Base-by-base conservation (phyloP, 1,140 invertebrate species). In the Drosophila pseudoananassae region DNA sequence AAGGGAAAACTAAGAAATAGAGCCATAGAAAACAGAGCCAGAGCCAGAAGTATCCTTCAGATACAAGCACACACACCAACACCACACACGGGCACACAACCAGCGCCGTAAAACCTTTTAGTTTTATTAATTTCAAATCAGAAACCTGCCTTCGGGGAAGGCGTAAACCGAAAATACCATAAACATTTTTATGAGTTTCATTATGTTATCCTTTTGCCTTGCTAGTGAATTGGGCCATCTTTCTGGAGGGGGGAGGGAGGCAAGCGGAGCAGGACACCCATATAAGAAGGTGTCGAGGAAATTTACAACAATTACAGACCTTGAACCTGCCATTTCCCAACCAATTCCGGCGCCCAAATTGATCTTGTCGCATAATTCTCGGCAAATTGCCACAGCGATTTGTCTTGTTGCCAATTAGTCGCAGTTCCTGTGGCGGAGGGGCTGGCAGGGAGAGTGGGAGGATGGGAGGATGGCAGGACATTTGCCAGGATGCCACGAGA, bases 41-140 rank as follows among this genome's bases (percentile, higher is more conserved):
- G 25, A 27, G 1, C 25, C 63, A 49, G 50, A 51, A 33, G 69
- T 72, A 80, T 80, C 50, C 66, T 43, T 71, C 79, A 75, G 75
- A 58, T 71, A 83, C 36, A 36, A 36, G 9, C 7, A 31, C 25
- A 27, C 25, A 36, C 25, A 65, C 23, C 27, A n/a, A 36, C 9
- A 23, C 31, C 50, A 38, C 65, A 38, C 15, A 17, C 14, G 38
- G n/a, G n/a, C 9, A 29, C 58, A 64, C 55, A 55, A 54, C 58
- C 51, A 36, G 73, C 78, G 74, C 70, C 82, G 52, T 75, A 85
- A 81, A 85, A 85, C 78, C 82, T 85, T 85, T 85, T 85, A 85
- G 82, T 85, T 82, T 82, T 85, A 85, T 85, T 85, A 85, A 85
- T 85, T 87, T 85, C 78, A 78, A 85, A 87, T 87, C 70, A 80